phyloP scores from a whole-genome alignment of 2,113 vertebrate species.

The Gymnorhina tibicen region DNA sequence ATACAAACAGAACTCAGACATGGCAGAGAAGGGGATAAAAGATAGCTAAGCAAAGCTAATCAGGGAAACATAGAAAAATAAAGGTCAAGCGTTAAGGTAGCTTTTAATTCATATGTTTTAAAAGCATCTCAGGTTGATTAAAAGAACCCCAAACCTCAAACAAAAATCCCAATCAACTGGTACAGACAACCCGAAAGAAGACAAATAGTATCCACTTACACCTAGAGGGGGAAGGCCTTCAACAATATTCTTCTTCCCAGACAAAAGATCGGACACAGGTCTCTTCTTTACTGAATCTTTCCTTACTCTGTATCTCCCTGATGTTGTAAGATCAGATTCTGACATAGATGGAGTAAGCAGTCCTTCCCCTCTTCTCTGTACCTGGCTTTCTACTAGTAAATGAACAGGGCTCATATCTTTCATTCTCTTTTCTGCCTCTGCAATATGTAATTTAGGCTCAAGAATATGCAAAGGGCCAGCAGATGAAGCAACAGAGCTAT shows the following conservation, averaged over 20 bases:
- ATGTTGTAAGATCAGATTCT: slow-evolving; percentile 87
- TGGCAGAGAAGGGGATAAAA: neutral
- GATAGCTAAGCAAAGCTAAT: neutral
- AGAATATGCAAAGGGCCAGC: slow-evolving; percentile 75
- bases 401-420: slow-evolving; percentile 54
- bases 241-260: slow-evolving; percentile 82
- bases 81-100: neutral
- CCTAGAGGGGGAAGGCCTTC: slow-evolving; percentile 88
- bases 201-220: slow-evolving; percentile 75
- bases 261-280: slow-evolving; percentile 85
- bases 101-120: neutral
- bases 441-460: slow-evolving; percentile 78
- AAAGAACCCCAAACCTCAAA: neutral
- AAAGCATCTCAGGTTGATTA: neutral
- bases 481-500: slow-evolving; percentile 65
- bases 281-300: slow-evolving; percentile 86
- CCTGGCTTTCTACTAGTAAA: slow-evolving; percentile 59
- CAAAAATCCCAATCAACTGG: neutral
- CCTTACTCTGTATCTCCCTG: slow-evolving; percentile 77
- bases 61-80: neutral
- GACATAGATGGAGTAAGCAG: slow-evolving; percentile 86
- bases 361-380: slow-evolving; percentile 72
- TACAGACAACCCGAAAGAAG: neutral
- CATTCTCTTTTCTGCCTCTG: slow-evolving; percentile 74
- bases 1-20: neutral